These are phyloP conservation scores for Chironomus tentans DNA, from an alignment of 2,888 invertebrate species.

Conservation along the genomic window DNA sequence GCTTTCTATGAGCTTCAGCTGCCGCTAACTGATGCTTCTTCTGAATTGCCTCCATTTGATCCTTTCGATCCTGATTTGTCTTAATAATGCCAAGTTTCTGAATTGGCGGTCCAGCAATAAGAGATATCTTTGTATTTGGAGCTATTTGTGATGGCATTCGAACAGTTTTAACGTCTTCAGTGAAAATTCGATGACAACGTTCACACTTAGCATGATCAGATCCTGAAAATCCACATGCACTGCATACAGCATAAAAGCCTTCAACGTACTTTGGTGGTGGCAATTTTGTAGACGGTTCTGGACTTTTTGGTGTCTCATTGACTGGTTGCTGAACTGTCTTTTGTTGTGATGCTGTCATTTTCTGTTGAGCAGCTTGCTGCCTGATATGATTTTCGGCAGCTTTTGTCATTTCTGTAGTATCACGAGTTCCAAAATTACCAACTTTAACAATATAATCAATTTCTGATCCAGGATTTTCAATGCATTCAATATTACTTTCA, in stretches of 20 bases:
- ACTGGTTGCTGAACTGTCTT: slow-evolving; percentile 19
- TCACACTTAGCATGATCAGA: slow-evolving; percentile 71
- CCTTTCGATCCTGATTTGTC: slow-evolving; percentile 28
- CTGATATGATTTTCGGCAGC: slow-evolving; percentile 31
- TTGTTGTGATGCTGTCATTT: slow-evolving; percentile 1
- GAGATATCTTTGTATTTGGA: slow-evolving; percentile 27
- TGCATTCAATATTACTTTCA: slow-evolving; percentile 64
- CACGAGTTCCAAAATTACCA: slow-evolving; percentile 37
- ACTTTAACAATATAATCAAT: slow-evolving; percentile 74
- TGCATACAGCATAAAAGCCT: slow-evolving; percentile 70
- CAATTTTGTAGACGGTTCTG: slow-evolving; percentile 46
- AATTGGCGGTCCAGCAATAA: not conserved
- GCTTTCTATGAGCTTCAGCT: not conserved
- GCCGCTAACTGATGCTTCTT: slow-evolving; percentile 25
- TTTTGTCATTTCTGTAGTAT: slow-evolving; percentile 23
- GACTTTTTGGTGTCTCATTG: slow-evolving; percentile 35
- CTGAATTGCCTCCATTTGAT: slow-evolving; percentile 24
- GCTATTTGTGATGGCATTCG: slow-evolving; percentile 32
- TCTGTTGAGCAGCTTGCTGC: slow-evolving; percentile 32
- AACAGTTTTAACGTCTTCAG: slow-evolving; percentile 58
- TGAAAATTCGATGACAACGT: slow-evolving; percentile 60
- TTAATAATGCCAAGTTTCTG: not conserved
- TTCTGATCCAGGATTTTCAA: slow-evolving; percentile 61
- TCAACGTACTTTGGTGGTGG: slow-evolving; percentile 55
- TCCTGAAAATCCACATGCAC: slow-evolving; percentile 69